Conservation (phyloP, 2,888 invertebrate species). For the Diaphora mendica region DNA sequence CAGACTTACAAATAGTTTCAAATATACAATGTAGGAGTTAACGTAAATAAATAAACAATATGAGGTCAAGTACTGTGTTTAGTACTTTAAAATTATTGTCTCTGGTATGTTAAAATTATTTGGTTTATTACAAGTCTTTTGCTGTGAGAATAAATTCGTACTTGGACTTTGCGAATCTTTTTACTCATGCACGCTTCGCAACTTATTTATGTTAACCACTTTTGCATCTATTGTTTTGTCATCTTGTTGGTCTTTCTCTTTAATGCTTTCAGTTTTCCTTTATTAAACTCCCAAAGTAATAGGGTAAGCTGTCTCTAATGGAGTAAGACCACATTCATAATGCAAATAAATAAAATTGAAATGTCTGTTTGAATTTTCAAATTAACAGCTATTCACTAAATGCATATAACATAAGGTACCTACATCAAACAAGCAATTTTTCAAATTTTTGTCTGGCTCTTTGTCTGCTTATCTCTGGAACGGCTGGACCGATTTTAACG, state of each 20-base stretch:
- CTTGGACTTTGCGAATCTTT: not conserved
- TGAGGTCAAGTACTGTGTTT: not conserved
- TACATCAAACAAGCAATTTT: too few relatives aligned
- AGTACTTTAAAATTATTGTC: not conserved
- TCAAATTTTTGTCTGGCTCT: too few relatives aligned
- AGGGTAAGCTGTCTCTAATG: too few relatives aligned
- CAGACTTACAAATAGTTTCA: slow-evolving; percentile 16
- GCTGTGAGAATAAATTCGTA: not conserved
- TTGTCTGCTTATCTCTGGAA: too few relatives aligned
- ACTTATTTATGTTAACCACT: not conserved
- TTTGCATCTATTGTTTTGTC: too few relatives aligned
- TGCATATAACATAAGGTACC: too few relatives aligned
- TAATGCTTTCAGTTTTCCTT: not conserved
- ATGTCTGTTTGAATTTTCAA: too few relatives aligned
- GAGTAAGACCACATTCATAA: too few relatives aligned
- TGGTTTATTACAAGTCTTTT: not conserved
- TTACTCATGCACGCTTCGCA: not conserved
- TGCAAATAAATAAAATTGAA: too few relatives aligned
- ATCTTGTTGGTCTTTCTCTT: too few relatives aligned
- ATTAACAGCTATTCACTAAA: too few relatives aligned
- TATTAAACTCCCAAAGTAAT: not conserved
- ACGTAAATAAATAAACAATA: not conserved
- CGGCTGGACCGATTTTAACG: too few relatives aligned
- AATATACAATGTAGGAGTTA: slow-evolving; percentile 5
- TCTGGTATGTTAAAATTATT: not conserved